Base-by-base conservation (phyloP, 64 coral and sea anemone genomes). In the Catalaphyllia jardinei region DNA sequence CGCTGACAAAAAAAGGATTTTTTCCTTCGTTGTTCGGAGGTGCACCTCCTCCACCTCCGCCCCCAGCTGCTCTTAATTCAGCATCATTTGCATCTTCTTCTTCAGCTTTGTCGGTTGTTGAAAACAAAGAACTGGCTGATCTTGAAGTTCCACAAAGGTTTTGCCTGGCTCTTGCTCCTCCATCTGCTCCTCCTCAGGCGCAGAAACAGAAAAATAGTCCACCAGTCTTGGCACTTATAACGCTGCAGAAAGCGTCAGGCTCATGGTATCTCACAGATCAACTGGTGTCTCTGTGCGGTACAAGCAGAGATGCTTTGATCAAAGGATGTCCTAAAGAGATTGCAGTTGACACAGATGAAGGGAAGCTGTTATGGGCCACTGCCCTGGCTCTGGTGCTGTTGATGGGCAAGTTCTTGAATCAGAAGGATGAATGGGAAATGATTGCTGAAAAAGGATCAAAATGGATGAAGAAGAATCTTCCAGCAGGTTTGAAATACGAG, bases 381-480 rank as follows among this genome's bases (percentile, higher is more conserved):
- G 92, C 86, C 39, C 82, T 93, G 64, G 92, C 87, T 83, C 77
- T 93, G 49, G 78, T 87, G 11, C 78, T 79, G 67, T 73, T 35
- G 78, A 61, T 89, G 81, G 73, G 71, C 11, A 93, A 85, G 78
- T 93, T 89, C 29, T n/a, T 24, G 28, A 31, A 67, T 64, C 67
- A 89, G 57, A 93, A 93, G n/a, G 61, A 88, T 59, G 92, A 92
- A 80, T 92, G 91, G 91, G 91, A 92, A 87, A 87, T 92, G 64
- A 77, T 92, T 19, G 86, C 84, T 31, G 76, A 75, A 31, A 92
- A 92, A 62, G 91, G 91, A 5, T 80, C 27, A 76, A 92, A 79
- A 35, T 92, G 91, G 91, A 35, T 92, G n/a, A 79, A 92, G 30
- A 30, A 71, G 1, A 92, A 83, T 29, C 69, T 74, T 0, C 75